Evolutionary conservation across 2,113 vertebrate species (phyloP), one percentile per base, ranked within the genome.

Genomic region (Xiphias gladius): DNA sequence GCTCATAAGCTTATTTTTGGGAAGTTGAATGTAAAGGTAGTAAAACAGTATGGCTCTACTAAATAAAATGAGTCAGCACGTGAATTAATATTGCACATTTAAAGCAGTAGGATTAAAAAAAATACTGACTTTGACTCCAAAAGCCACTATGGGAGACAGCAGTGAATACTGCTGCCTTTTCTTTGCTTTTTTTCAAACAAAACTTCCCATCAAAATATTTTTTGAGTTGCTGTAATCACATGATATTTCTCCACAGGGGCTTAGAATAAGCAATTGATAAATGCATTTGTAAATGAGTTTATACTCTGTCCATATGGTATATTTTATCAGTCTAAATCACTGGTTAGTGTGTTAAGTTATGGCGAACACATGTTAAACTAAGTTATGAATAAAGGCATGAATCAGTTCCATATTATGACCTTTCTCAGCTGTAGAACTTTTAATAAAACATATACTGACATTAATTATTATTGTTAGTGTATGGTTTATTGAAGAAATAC

Each of bases 71-170:
- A 55, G 17, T 30, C 3, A 14, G 35, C 65, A 41, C 61, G 22
- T 66, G 41, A 5, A 19, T 69, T 30, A 35, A 58, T 43, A n/a
- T 59, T 73, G 28, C 74, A 77, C 39, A 76, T 78, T 77, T 67
- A 17, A 7, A 52, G 24, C 19, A 61, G 22, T 52, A 72, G 52
- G 54, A 5, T 16, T 14, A 30, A 67, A 10, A 50, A 1, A 19
- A 22, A 22, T 1, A 52, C 1, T 50, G 5, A 50, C 19, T 50
- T 50, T 50, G 19, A 50, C 16, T 17, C 43, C 4, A 26, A 39
- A 43, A 28, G 37, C 2, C 2, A 50, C 20, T 35, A 20, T 35
- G 48, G n/a, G 43, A 66, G 46, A 50, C 9, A 7, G 43, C 58
- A 50, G 24, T 32, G 19, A 3, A 11, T 20, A 35, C 26, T 59